Conservation (phyloP, 2,113 vertebrate genomes). For the Paratilapia polleni region DNA sequence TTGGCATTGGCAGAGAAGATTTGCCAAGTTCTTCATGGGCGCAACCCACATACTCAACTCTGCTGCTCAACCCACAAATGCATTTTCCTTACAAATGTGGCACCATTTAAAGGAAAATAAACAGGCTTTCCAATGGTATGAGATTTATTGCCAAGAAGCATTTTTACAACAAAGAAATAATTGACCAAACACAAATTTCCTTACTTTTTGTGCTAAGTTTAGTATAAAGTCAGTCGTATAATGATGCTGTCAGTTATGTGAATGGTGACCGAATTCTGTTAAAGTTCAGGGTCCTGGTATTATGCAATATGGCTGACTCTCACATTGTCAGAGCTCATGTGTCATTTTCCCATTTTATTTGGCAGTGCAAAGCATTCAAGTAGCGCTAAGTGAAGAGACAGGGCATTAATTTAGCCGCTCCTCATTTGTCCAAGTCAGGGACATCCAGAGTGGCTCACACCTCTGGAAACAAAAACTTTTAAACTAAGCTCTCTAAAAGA, state of each 20-base stretch:
- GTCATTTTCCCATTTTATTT: neutral
- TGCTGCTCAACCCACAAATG: no score
- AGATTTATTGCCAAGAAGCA: no score
- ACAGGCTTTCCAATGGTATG: no score
- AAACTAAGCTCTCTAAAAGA: neutral
- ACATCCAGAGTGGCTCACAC: neutral
- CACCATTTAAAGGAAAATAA: no score
- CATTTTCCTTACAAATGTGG: no score
- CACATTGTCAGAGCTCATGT: neutral
- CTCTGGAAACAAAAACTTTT: neutral
- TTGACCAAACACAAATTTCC: no score
- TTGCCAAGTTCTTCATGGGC: no score
- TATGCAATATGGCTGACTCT: neutral
- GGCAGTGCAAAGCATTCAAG: neutral
- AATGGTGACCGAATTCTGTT: neutral
- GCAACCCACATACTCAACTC: no score
- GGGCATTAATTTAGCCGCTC: neutral
- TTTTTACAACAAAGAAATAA: no score
- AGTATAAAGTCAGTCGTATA: neutral
- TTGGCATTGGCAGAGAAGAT: no score
- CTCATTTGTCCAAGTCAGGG: neutral
- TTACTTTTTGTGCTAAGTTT: no score
- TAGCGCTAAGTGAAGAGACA: neutral
- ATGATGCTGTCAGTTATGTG: neutral
- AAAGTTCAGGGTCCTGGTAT: neutral